Evolutionary conservation across 2,797 vertebrate genomes (phyloP).

Genomic region (Cheirogaleus major): DNA sequence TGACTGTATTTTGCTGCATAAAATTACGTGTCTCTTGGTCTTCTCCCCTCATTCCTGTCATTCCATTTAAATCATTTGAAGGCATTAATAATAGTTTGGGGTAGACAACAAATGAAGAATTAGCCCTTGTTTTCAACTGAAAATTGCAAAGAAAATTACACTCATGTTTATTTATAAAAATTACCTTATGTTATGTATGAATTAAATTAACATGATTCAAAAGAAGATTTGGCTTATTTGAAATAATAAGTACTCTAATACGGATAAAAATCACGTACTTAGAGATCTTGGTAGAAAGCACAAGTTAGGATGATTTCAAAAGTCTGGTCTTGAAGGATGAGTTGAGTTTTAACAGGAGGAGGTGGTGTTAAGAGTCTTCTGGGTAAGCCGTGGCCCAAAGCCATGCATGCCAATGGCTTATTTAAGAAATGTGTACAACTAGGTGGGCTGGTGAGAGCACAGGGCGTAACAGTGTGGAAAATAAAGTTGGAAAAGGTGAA

Average conservation of each 20-base stretch:
- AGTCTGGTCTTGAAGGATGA: conserved; percentile 21
- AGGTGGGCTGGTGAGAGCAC: not conserved
- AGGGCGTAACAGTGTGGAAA: not conserved
- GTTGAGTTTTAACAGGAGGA: not conserved
- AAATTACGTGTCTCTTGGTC: conserved; percentile 35
- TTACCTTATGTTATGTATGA: not conserved
- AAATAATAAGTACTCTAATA: conserved; percentile 19
- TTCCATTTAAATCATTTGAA: conserved; percentile 46
- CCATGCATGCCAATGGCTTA: not conserved
- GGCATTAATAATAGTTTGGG: conserved; percentile 8
- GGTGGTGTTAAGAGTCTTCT: not conserved
- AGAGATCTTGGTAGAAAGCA: conserved; percentile 71
- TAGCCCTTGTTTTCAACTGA: conserved; percentile 25
- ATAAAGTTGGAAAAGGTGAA: not conserved
- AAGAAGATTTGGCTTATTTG: conserved; percentile 14
- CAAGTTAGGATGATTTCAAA: conserved; percentile 48
- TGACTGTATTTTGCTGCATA: conserved; percentile 65
- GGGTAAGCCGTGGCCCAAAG: not conserved
- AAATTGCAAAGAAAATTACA: conserved; percentile 47
- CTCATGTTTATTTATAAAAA: conserved; percentile 41
- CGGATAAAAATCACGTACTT: not conserved
- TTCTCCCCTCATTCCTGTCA: not conserved
- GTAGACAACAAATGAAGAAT: conserved; percentile 1
- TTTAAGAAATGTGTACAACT: not conserved
- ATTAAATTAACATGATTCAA: conserved; percentile 30